These are phyloP conservation scores for Sepiola atlantica DNA, from an alignment of 2,888 invertebrate genomes.

Conservation along the genomic window DNA sequence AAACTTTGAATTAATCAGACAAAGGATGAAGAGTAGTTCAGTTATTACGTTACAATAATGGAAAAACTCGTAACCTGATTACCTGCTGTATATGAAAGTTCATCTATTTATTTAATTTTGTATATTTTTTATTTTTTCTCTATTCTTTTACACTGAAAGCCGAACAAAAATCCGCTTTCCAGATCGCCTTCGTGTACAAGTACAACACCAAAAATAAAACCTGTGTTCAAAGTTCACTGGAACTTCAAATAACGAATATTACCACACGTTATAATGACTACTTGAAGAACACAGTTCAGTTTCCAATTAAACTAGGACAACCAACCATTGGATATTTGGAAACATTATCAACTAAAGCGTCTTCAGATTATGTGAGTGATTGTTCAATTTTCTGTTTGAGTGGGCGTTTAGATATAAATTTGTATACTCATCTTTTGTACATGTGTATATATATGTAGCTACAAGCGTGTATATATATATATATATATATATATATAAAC, in stretches of 20 bases:
- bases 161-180: background rate
- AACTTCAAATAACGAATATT: background rate
- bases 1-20: too few species aligned
- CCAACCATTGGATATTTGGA: background rate
- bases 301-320: background rate
- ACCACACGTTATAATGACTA: rapidly evolving
- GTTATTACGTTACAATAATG: too few species aligned
- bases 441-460: background rate
- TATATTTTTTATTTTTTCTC: background rate
- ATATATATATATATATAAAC: too few species aligned
- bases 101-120: background rate
- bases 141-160: background rate
- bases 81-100: too few species aligned
- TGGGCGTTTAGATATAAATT: too few species aligned
- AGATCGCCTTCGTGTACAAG: background rate
- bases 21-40: too few species aligned
- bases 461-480: too few species aligned
- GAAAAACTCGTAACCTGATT: too few species aligned
- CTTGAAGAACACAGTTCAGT: rapidly evolving
- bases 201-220: background rate
- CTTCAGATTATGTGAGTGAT: too few species aligned
- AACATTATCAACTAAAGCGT: too few species aligned
- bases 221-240: background rate
- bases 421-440: background rate
- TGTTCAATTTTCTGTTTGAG: background rate